phyloP scores from a whole-genome alignment of 2,797 vertebrate species.

The Acipenser oxyrinchus region DNA sequence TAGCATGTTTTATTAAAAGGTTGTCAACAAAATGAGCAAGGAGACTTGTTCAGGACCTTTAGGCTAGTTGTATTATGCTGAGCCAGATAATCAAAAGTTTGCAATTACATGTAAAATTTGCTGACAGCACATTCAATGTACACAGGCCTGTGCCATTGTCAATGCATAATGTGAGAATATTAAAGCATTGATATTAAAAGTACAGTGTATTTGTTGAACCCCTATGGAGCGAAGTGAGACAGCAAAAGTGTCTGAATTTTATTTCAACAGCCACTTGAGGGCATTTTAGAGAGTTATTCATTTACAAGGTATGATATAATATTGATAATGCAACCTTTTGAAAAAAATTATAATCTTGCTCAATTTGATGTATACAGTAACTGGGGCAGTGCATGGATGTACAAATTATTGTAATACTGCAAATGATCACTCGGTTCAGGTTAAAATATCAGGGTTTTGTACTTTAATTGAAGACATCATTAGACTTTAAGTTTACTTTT shows the following conservation, averaged over 20 bases:
- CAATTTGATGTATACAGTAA: too few species aligned
- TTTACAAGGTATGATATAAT: background rate
- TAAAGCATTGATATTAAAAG: constrained; percentile 21
- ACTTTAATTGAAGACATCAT: too few species aligned
- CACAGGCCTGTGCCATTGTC: constrained; percentile 17
- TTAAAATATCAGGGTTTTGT: too few species aligned
- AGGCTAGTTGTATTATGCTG: constrained; percentile 37
- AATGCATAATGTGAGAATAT: constrained; percentile 19
- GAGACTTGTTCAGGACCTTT: constrained; percentile 31
- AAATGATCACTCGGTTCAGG: too few species aligned
- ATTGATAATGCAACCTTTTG: background rate
- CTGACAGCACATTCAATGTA: constrained; percentile 26
- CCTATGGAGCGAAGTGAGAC: background rate
- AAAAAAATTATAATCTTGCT: too few species aligned
- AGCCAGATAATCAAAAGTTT: constrained; percentile 30
- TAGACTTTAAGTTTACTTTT: constrained; percentile 5
- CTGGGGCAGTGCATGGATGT: too few species aligned
- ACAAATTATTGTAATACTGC: too few species aligned
- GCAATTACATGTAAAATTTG: constrained; percentile 18
- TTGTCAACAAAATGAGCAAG: constrained; percentile 36
- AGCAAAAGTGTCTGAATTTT: too few species aligned
- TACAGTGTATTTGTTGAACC: constrained; percentile 12
- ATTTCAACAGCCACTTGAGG: background rate
- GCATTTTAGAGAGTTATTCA: background rate
- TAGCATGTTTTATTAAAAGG: constrained; percentile 42